Evolutionary conservation across 2,113 vertebrate species (phyloP).

Genomic region (Ailurus styani): DNA sequence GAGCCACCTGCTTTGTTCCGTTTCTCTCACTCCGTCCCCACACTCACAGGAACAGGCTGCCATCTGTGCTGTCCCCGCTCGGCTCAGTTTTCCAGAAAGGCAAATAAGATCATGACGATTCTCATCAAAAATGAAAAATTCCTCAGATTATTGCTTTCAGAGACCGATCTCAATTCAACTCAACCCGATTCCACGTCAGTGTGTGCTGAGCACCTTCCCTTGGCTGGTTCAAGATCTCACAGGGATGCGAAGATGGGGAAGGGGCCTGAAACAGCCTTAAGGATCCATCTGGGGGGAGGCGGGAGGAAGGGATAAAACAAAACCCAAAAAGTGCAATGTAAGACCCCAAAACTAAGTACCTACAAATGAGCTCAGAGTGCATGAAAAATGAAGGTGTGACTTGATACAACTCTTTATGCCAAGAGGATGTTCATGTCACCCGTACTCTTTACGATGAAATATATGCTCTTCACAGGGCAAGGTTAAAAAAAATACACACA

Average conservation of each 20-base stretch:
- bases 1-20: slow-evolving; percentile 37
- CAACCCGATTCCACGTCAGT: fast-evolving
- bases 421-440: neutral
- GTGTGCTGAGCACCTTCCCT: neutral
- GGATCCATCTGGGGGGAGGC: too few relatives aligned
- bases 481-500: neutral
- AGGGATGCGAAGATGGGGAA: neutral
- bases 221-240: neutral
- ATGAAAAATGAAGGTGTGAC: neutral
- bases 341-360: neutral
- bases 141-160: neutral
- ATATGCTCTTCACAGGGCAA: neutral
- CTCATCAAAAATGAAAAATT: neutral
- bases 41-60: slow-evolving; percentile 39
- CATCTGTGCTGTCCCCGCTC: slow-evolving; percentile 24
- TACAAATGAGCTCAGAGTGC: neutral
- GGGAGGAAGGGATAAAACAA: neutral
- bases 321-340: neutral
- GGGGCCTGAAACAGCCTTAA: neutral
- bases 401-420: neutral
- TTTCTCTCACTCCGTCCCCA: slow-evolving; percentile 10
- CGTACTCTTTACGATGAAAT: neutral
- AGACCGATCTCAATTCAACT: neutral
- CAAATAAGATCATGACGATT: neutral
- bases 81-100: neutral